Conservation (phyloP, 2,797 vertebrate genomes). For the Ceryle rudis region DNA sequence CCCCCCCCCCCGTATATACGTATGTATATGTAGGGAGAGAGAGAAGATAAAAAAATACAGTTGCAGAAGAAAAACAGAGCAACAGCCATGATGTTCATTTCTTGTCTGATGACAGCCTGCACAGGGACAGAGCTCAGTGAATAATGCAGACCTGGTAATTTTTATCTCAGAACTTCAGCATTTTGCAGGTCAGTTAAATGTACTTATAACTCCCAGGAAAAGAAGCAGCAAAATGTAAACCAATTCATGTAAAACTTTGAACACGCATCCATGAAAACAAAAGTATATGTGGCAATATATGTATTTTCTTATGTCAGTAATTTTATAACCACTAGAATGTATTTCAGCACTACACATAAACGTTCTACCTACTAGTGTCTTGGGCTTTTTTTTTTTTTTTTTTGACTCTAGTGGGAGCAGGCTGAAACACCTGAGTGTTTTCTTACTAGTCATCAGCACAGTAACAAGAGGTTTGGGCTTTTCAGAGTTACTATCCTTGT, state of each 20-base stretch:
- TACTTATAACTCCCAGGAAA: neutral
- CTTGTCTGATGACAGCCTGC: neutral
- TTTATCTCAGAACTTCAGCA: neutral
- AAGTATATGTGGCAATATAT: accelerated
- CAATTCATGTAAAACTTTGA: neutral
- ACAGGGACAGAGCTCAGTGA: neutral
- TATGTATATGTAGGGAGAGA: neutral
- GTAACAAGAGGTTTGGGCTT: neutral
- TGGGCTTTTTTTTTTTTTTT: neutral
- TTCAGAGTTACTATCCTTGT: neutral
- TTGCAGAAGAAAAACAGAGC: neutral
- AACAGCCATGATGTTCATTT: neutral
- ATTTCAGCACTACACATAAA: neutral
- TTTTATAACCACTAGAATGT: neutral
- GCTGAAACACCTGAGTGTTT: neutral
- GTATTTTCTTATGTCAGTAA: neutral
- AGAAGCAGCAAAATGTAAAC: neutral
- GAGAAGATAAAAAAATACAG: neutral
- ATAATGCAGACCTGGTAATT: neutral
- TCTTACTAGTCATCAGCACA: neutral
- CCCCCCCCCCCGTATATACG: too few species aligned
- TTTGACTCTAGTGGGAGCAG: neutral
- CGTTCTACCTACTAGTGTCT: neutral
- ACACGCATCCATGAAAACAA: neutral
- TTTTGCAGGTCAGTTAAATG: neutral